Conservation (phyloP, 2,113 vertebrate species). For the Haemorhous mexicanus region DNA sequence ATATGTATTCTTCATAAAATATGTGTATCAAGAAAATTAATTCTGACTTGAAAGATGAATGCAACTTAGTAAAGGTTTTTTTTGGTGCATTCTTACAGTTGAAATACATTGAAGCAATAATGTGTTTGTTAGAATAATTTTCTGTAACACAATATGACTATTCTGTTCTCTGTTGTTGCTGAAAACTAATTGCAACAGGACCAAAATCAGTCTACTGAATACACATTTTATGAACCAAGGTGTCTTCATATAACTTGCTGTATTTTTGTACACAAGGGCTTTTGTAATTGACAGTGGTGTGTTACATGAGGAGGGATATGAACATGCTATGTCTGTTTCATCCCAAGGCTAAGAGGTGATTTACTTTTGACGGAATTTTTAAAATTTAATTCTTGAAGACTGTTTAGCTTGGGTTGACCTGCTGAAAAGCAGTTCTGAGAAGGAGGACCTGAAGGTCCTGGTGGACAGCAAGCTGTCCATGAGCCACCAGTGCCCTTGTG, state of each 20-base stretch:
- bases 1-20: neutral
- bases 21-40: neutral
- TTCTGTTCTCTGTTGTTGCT: neutral
- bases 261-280: neutral
- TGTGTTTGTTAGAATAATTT: neutral
- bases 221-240: neutral
- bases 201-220: neutral
- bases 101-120: neutral
- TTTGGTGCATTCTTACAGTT: neutral
- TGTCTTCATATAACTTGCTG: neutral
- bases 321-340: neutral
- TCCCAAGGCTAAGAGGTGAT: neutral
- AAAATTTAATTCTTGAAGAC: neutral
- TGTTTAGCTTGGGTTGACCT: neutral
- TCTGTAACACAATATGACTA: rapidly evolving
- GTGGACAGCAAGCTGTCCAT: neutral
- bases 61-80: neutral
- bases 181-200: neutral
- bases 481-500: neutral
- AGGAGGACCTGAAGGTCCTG: neutral
- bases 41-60: neutral
- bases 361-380: neutral
- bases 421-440: neutral
- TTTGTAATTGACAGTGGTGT: neutral
- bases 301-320: neutral